A percentile compares a stretch with the other conserved stretches of the same genome.
Evolutionary conservation across 2,113 vertebrate genomes (phyloP).

Genomic region (Heterocephalus glaber): DNA sequence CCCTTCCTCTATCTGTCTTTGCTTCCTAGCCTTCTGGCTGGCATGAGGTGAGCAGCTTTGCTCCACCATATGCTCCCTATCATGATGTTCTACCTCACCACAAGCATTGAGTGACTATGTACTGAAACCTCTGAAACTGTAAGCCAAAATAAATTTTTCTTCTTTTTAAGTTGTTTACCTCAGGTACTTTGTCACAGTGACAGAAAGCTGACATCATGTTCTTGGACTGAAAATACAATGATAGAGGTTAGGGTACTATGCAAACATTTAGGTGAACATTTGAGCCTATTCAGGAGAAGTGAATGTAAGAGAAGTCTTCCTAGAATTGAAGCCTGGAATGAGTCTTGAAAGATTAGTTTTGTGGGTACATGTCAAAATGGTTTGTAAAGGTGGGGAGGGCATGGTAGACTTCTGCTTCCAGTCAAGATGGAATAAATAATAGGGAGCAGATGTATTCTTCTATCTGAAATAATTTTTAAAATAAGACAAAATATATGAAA

Average conservation of each 20-base stretch:
- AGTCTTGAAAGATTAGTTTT: background rate
- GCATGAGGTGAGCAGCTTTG: background rate
- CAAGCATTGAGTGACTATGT: background rate
- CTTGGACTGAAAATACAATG: conserved; percentile 14
- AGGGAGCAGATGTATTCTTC: background rate
- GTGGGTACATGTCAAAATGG: background rate
- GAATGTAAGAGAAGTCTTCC: background rate
- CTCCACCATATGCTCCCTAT: background rate
- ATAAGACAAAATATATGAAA: background rate
- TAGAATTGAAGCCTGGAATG: background rate
- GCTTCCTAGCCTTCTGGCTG: background rate
- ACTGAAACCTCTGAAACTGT: background rate
- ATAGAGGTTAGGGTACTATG: background rate
- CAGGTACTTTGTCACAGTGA: background rate
- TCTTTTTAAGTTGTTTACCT: background rate
- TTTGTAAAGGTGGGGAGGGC: background rate
- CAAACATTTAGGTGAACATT: background rate
- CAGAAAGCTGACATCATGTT: background rate
- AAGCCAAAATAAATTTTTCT: background rate
- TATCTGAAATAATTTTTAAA: conserved; percentile 13
- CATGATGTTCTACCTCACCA: background rate
- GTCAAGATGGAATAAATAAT: conserved; percentile 28
- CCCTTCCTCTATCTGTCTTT: background rate
- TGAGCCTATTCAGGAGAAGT: background rate
- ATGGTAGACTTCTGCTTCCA: background rate